These are phyloP conservation scores for Microctenopoma steveboyesi DNA, from an alignment of 2,797 vertebrate genomes.

Conservation along the genomic window DNA sequence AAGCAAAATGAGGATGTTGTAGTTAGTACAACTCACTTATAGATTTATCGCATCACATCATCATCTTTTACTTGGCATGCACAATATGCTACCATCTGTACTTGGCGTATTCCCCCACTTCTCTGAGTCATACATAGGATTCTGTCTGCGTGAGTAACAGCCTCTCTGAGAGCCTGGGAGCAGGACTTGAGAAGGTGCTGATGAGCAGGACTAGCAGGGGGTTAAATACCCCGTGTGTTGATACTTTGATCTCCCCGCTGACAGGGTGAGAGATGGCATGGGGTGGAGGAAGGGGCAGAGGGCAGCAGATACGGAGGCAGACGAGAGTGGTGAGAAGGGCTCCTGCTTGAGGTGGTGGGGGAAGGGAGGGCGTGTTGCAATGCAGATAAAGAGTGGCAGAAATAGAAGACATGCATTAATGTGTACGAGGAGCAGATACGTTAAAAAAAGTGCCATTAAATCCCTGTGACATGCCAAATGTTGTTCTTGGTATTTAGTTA, in stretches of 20 bases:
- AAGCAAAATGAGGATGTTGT: not conserved
- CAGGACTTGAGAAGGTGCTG: conserved; percentile 60
- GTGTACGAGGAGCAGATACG: conserved; percentile 7
- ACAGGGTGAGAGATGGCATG: conserved; percentile 52
- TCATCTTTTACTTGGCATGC: conserved; percentile 1
- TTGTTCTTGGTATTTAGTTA: too few species aligned
- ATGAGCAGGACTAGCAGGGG: conserved; percentile 63
- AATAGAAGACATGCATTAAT: conserved; percentile 5
- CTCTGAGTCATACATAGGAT: conserved; percentile 2
- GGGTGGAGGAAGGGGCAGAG: conserved; percentile 32
- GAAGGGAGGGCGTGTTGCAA: conserved; percentile 48
- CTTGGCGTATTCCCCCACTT: not conserved
- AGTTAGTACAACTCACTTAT: not conserved
- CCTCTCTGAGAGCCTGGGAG: conserved; percentile 29
- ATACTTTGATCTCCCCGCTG: conserved; percentile 74
- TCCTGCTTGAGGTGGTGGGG: conserved; percentile 17
- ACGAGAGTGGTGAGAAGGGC: conserved; percentile 44
- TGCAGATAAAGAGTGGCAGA: conserved; percentile 37
- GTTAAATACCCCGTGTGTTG: conserved; percentile 67
- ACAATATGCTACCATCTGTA: not conserved
- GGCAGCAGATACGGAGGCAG: conserved; percentile 41
- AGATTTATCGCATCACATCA: not conserved
- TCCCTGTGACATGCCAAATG: not conserved
- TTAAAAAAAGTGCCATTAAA: conserved; percentile 7
- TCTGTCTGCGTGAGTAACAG: not conserved